Evolutionary conservation across 2,888 invertebrate genomes (phyloP).

Genomic region (Sceliomorpha sp.): DNA sequence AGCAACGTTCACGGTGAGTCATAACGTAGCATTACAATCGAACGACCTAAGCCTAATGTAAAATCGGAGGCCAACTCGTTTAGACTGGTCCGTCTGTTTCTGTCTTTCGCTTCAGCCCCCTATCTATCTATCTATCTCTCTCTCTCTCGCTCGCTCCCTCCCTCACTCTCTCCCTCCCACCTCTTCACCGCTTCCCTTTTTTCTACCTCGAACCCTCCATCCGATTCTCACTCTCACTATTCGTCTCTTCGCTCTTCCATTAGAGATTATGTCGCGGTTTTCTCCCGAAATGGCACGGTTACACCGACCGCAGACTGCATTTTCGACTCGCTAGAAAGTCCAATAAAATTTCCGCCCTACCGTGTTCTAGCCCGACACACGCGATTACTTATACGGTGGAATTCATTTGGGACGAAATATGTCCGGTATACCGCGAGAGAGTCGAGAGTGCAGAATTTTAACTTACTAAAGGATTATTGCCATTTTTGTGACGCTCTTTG

Average conservation of each 20-base stretch:
- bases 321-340: constrained; percentile 29
- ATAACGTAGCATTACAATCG: constrained; percentile 12
- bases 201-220: constrained; percentile 8
- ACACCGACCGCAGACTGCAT: constrained; percentile 29
- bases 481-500: not conserved
- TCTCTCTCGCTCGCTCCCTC: not conserved
- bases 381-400: constrained; percentile 34
- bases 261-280: constrained; percentile 50
- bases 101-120: not conserved
- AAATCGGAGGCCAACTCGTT: constrained; percentile 14
- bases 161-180: no score
- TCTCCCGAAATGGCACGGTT: constrained; percentile 36
- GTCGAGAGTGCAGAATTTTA: constrained; percentile 4
- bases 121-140: no score
- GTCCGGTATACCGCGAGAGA: constrained; percentile 6
- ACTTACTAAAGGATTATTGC: constrained; percentile 6
- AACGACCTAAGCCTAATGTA: constrained; percentile 9
- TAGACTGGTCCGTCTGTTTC: constrained; percentile 2
- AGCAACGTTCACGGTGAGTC: constrained; percentile 5
- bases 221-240: constrained; percentile 7
- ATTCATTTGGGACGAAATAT: constrained; percentile 22
- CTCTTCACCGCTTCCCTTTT: constrained; percentile 7
- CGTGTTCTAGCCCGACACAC: constrained; percentile 6
- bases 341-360: constrained; percentile 30
- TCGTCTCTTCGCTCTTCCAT: constrained; percentile 33